Conservation (phyloP, 2,888 invertebrate genomes). For the Urechis unicinctus region DNA sequence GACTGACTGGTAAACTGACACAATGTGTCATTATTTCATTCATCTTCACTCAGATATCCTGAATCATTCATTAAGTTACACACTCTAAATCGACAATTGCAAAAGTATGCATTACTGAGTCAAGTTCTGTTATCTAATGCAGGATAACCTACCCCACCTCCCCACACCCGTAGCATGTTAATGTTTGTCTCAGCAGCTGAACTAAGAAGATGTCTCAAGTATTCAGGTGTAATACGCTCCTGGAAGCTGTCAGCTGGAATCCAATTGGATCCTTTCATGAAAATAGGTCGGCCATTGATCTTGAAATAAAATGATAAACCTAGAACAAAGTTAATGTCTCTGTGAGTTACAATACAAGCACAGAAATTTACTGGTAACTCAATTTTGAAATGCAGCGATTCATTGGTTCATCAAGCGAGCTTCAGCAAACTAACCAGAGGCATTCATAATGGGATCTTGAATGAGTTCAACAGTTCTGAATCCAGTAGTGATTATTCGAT, state of each 20-base stretch:
- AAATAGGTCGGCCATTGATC: constrained; percentile 79
- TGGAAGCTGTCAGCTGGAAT: constrained; percentile 82
- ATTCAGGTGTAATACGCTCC: constrained; percentile 37
- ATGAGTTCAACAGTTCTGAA: constrained; percentile 80
- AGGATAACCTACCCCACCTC: constrained; percentile 67
- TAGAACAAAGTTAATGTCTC: constrained; percentile 18
- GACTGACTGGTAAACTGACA: too few relatives aligned
- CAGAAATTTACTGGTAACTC: not conserved
- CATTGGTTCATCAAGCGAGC: not conserved
- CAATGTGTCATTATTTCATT: too few relatives aligned
- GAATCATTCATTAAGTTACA: too few relatives aligned
- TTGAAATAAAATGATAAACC: constrained; percentile 75
- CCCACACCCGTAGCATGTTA: constrained; percentile 96
- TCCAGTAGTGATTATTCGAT: constrained; percentile 65
- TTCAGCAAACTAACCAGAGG: not conserved
- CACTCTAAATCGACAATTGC: not conserved
- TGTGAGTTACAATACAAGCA: not conserved
- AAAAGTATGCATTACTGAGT: not conserved
- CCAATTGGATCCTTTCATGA: constrained; percentile 91
- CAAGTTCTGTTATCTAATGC: too few relatives aligned
- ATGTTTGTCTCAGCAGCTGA: constrained; percentile 74
- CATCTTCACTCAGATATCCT: too few relatives aligned
- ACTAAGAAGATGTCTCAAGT: constrained; percentile 60
- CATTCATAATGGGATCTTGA: constrained; percentile 58
- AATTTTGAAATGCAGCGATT: not conserved